Conservation (phyloP, 1,140 invertebrate species). For the Elymnias hypermnestra region DNA sequence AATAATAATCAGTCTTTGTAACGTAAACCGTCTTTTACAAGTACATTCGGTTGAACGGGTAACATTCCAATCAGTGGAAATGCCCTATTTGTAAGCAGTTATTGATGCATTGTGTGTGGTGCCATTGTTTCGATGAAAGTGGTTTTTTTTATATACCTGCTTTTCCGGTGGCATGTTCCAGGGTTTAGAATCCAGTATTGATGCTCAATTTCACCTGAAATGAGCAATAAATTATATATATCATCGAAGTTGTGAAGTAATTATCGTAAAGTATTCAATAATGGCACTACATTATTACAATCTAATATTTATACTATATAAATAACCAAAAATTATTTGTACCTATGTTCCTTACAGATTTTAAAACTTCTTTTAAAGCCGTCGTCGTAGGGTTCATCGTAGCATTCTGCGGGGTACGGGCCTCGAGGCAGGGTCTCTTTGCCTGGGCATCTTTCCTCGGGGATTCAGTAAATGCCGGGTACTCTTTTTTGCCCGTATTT, state of each 20-base stretch:
- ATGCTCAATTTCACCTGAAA: too few species aligned
- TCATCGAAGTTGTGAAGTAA: neutral
- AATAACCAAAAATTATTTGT: too few species aligned
- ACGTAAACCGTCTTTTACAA: neutral
- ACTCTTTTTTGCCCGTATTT: too few species aligned
- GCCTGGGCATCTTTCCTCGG: too few species aligned
- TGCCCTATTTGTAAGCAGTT: conserved; percentile 6
- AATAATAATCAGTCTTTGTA: too few species aligned
- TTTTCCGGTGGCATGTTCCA: neutral
- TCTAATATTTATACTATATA: too few species aligned
- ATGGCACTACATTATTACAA: neutral
- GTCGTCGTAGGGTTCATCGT: too few species aligned
- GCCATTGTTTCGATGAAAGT: conserved; percentile 17
- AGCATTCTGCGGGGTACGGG: too few species aligned
- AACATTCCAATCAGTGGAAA: conserved; percentile 6
- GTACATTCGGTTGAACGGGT: neutral
- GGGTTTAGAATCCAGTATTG: neutral
- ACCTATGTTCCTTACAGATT: too few species aligned
- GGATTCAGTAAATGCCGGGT: too few species aligned
- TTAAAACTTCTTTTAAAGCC: too few species aligned
- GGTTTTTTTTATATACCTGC: conserved; percentile 4
- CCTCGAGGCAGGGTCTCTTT: too few species aligned
- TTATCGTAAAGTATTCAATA: neutral
- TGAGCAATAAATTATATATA: neutral
- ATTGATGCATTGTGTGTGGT: conserved; percentile 4